Conservation (phyloP, 1,140 invertebrate species). For the Nephila pilipes region DNA sequence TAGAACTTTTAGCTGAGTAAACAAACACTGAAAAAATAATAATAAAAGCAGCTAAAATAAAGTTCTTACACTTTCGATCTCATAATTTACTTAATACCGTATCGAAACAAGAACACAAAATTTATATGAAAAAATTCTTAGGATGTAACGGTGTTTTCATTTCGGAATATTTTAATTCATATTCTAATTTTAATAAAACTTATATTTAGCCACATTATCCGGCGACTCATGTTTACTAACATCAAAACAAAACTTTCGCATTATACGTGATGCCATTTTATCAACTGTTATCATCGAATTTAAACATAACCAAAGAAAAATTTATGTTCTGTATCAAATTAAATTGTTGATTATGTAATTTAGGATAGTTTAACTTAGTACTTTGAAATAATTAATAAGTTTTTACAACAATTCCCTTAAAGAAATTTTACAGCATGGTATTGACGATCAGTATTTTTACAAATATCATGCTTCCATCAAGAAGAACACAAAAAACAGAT, state of each 20-base stretch:
- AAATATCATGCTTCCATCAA: no score
- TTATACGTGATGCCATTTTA: constrained; percentile 19
- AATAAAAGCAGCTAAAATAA: not conserved
- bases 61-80: constrained; percentile 44
- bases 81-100: not conserved
- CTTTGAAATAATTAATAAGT: no score
- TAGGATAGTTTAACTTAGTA: no score
- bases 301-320: not conserved
- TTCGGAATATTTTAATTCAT: not conserved
- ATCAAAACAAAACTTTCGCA: constrained; percentile 18
- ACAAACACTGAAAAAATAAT: constrained; percentile 28
- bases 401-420: no score
- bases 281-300: not conserved
- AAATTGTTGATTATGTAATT: no score
- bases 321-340: no score
- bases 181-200: not conserved
- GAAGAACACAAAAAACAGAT: no score
- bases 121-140: not conserved
- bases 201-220: not conserved
- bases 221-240: constrained; percentile 42
- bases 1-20: constrained; percentile 39
- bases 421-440: no score
- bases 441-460: no score
- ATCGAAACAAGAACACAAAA: not conserved
- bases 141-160: not conserved